These are phyloP conservation scores for Dolichallabes microphthalmus DNA, from an alignment of 2,113 vertebrate species.

Conservation along the genomic window DNA sequence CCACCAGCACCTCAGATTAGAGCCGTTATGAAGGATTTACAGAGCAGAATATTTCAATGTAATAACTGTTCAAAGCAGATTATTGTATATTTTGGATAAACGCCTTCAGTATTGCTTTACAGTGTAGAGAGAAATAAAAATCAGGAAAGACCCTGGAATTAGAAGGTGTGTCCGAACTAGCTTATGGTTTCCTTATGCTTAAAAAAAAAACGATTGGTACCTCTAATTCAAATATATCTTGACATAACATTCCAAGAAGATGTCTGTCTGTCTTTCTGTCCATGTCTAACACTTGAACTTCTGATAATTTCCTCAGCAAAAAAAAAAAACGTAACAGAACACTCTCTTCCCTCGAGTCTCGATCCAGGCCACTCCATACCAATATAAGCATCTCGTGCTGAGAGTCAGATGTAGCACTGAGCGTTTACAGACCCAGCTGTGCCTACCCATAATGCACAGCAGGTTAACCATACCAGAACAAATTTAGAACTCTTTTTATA, in stretches of 20 bases:
- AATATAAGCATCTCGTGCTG: neutral
- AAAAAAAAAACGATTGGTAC: neutral
- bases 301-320: neutral
- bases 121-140: too few species aligned
- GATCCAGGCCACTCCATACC: neutral
- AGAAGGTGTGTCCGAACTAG: too few species aligned
- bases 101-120: too few species aligned
- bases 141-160: too few species aligned
- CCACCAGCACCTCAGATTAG: too few species aligned
- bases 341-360: neutral
- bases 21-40: too few species aligned
- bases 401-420: slow-evolving; percentile 11
- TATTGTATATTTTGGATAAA: too few species aligned
- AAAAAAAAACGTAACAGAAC: neutral
- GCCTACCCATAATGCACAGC: neutral
- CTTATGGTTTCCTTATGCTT: neutral
- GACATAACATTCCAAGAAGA: neutral
- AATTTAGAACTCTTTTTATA: slow-evolving; percentile 40
- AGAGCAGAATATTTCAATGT: too few species aligned
- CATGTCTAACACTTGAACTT: neutral
- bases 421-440: slow-evolving; percentile 38
- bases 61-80: too few species aligned
- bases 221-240: neutral
- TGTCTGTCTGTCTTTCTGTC: neutral
- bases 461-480: neutral